Base-by-base conservation (phyloP, 2,797 vertebrate genomes). In the Aplochiton taeniatus region DNA sequence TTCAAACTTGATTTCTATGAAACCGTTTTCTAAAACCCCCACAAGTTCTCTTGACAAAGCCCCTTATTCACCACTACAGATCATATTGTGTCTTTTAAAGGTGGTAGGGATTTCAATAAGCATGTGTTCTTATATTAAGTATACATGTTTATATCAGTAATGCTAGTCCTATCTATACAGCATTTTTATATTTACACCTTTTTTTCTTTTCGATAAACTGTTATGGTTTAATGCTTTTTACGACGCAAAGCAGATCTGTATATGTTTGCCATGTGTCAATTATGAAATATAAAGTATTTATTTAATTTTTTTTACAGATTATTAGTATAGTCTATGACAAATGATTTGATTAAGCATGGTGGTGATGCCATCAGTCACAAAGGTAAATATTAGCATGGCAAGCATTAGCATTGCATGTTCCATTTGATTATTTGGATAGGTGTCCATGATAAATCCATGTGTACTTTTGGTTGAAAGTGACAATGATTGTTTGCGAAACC, bases 1-100 rank as follows among this genome's bases (percentile, higher is more conserved):
- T 68, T 66, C 69, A 49, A 69, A 18, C 84, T 83, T 90, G 87
- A 92, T 91, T 92, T 91, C 89, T 87, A 52, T 89, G 91, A 92
- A 91, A 92, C 91, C 78, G 70, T 87, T 62, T 47, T 76, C 78
- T 80, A 65, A 63, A 79, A 79, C 75, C 31, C 65, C 58, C 18
- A 46, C 16, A 68, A 54, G 58, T 44, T 47, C 50, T 64, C 17
- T 20, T 50, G 45, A 75, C 46, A 69, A 76, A 82, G 60, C 58
- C 61, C 73, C 65, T 72, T 68, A 51, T 75, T 31, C 70, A 69
- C 69, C 2, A 63, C 69, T 61, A 57, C 67, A 75, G 74, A 85
- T 89, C 82, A 90, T 79, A 84, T 70, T 89, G 88, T 84, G 88
- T 82, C 74, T 80, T 71, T 44, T 62, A 78, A 67, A 64, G 71